Conservation (phyloP, 2,113 vertebrate genomes). For the Columba janthina region DNA sequence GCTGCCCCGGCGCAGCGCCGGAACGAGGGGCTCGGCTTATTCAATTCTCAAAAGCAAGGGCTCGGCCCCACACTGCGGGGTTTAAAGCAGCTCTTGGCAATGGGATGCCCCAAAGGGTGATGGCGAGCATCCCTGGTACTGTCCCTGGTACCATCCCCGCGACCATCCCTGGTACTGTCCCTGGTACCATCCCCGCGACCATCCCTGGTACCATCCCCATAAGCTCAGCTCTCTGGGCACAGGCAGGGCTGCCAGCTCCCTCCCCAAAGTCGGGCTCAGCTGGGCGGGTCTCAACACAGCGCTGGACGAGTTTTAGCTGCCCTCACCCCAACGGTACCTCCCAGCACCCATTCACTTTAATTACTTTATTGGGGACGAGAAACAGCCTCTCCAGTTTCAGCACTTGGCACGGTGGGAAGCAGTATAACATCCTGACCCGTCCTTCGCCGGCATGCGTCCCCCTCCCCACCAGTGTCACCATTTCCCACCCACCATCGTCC, state of each 20-base stretch:
- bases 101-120: rapidly evolving
- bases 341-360: constrained; percentile 52
- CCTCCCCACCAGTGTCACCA: too few relatives aligned
- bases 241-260: background rate
- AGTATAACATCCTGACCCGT: constrained; percentile 62
- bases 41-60: background rate
- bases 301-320: constrained; percentile 2
- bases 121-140: rapidly evolving
- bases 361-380: constrained; percentile 69
- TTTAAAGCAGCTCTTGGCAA: rapidly evolving
- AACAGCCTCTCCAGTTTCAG: constrained; percentile 23
- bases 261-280: background rate
- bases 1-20: background rate
- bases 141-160: too few relatives aligned
- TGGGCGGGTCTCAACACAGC: background rate
- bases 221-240: background rate
- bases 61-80: rapidly evolving
- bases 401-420: constrained; percentile 68
- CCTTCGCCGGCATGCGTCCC: background rate
- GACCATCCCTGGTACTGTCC: background rate
- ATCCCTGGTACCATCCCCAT: background rate
- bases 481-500: too few relatives aligned
- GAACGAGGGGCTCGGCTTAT: too few relatives aligned
- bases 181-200: background rate
- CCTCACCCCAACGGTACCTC: constrained; percentile 26